phyloP scores from a whole-genome alignment of 37 sponge, comb jelly and placozoan species.

The Amphimedon queenslandica region DNA sequence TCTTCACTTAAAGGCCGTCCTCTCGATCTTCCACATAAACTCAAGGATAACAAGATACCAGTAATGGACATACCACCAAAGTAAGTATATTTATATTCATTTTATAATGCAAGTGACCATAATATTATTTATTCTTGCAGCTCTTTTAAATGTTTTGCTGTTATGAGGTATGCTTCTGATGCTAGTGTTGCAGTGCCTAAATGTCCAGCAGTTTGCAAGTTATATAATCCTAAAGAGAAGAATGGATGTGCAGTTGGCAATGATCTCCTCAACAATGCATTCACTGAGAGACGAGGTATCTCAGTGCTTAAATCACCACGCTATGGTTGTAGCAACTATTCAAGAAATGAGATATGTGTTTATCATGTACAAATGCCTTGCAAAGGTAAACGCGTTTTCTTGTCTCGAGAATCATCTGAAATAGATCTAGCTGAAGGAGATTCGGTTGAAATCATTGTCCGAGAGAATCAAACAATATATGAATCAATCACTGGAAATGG shows the following conservation, averaged over 20 bases:
- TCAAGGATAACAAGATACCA: not conserved
- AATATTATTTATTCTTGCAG: not conserved
- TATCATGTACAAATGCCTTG: not conserved
- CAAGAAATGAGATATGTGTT: not conserved
- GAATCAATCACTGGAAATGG: not conserved
- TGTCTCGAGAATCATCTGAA: not conserved
- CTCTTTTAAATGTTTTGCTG: slow-evolving; percentile 1
- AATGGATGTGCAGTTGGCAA: not conserved
- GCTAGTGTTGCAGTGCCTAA: not conserved
- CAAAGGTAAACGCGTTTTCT: not conserved
- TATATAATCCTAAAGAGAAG: not conserved
- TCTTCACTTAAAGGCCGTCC: not conserved
- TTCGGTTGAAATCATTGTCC: not conserved
- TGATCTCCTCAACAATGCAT: not conserved
- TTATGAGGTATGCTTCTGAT: not conserved
- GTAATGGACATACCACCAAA: not conserved
- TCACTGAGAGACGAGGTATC: not conserved
- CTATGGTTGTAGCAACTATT: not conserved
- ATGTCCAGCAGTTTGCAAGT: not conserved
- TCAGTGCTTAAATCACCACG: not conserved
- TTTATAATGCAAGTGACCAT: too few relatives aligned
- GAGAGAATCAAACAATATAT: not conserved
- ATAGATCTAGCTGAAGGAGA: slow-evolving; percentile 1
- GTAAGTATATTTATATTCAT: too few relatives aligned
- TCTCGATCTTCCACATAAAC: not conserved